Base-by-base conservation (phyloP, 2,797 vertebrate species). In the Gymnocypris eckloni region DNA sequence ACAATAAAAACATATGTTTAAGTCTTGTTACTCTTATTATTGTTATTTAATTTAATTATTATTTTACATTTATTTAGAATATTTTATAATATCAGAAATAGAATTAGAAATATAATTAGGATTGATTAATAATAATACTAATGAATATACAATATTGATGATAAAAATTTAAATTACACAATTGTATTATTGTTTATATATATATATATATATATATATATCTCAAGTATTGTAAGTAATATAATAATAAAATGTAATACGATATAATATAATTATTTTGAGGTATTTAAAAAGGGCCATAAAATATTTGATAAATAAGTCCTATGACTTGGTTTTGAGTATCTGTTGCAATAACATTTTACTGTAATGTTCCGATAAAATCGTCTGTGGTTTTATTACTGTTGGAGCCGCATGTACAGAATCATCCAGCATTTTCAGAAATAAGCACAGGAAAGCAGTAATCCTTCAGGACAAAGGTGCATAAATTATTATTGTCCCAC, bases 401-500 rank as follows among this genome's bases (percentile, higher is more conserved):
- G 43, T 45, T 70, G 43, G 79, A 78, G 33, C 43, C 43, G 83
- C 8, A 13, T 54, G 20, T 79, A 18, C 59, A 56, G 41, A 80
- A 56, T 45, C 45, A 67, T 80, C 22, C 28, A 54, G 73, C 71
- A 81, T 84, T 83, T 86, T 85, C 73, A 80, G 83, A 81, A 80
- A 72, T 64, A 82, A 82, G 85, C 41, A 37, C 43, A 59, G 61
- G 59, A 90, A 82, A 79, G 48, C 87, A 81, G 81, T 82, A 89
- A 90, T 89, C 86, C 84, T 80, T 86, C 82, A 87, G 70, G 83
- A 85, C 87, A 79, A 87, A 84, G 77, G 64, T 79, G 67, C 64
- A 85, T 88, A 86, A 89, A 86, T 89, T 83, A 86, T 82, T 88
- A 86, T 66, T 54, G 45, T 72, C 84, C 82, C 82, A 86, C 84